Evolutionary conservation across 2,797 vertebrate genomes (phyloP).

Genomic region (Dermochelys coriacea): DNA sequence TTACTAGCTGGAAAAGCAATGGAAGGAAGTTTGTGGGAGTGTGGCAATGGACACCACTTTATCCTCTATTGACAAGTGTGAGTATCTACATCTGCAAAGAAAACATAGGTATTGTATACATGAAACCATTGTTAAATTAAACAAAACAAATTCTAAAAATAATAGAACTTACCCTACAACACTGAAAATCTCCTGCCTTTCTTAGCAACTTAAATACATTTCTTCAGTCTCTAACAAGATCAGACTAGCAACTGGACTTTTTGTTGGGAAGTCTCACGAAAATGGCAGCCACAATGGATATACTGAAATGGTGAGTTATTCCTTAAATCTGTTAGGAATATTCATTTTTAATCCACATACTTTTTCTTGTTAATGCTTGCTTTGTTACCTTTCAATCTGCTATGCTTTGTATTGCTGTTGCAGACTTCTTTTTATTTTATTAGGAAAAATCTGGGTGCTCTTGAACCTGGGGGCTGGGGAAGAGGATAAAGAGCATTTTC

Average conservation of each 20-base stretch:
- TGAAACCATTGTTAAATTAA: not conserved
- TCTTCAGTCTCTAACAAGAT: not conserved
- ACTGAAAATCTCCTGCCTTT: not conserved
- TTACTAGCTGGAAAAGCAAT: slow-evolving; percentile 5
- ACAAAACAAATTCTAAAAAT: slow-evolving; percentile 23
- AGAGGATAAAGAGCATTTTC: not conserved
- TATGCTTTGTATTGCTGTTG: slow-evolving; percentile 14
- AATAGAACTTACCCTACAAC: not conserved
- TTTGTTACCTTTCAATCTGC: not conserved
- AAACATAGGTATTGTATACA: slow-evolving; percentile 37
- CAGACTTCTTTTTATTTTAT: slow-evolving; percentile 46
- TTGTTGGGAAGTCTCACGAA: not conserved
- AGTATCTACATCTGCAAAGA: slow-evolving; percentile 19
- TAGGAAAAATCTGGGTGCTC: not conserved
- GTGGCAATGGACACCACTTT: not conserved
- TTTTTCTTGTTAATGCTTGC: not conserved
- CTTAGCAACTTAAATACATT: not conserved
- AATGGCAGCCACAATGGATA: not conserved
- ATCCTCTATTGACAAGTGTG: not conserved
- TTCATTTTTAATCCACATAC: slow-evolving; percentile 1
- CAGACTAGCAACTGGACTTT: not conserved
- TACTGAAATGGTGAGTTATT: not conserved
- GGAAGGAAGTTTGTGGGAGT: not conserved
- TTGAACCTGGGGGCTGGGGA: not conserved
- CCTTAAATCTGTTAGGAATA: slow-evolving; percentile 12